Percentiles rank a stretch among this genome's conserved stretches.
phyloP scores from a whole-genome alignment of 2,888 invertebrate genomes.

The Tenthredo mesomela region DNA sequence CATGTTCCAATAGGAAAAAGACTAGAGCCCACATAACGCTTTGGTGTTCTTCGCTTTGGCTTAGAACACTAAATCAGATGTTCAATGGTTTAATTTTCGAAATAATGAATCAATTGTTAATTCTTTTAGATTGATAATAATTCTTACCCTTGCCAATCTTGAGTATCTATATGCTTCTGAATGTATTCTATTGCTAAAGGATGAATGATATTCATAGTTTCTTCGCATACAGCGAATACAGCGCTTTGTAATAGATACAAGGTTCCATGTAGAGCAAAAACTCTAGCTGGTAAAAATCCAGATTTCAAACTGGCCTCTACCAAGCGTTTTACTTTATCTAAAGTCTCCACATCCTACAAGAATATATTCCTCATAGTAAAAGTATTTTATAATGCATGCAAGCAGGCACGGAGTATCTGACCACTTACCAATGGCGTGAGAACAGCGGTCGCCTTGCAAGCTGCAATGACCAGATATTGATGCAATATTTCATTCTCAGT shows the following conservation, averaged over 20 bases:
- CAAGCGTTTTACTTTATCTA: conserved; percentile 82
- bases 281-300: conserved; percentile 82
- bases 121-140: conserved; percentile 55
- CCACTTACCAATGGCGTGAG: conserved; percentile 80
- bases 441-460: conserved; percentile 85
- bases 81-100: neutral
- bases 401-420: neutral
- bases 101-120: neutral
- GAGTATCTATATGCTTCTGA: conserved; percentile 78
- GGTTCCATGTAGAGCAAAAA: conserved; percentile 84
- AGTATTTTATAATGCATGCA: neutral
- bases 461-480: conserved; percentile 85
- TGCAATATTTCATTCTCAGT: conserved; percentile 88
- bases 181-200: conserved; percentile 80
- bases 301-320: conserved; percentile 82
- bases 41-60: conserved; percentile 82
- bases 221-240: conserved; percentile 78
- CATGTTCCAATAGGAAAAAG: conserved; percentile 88
- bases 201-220: conserved; percentile 79
- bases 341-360: conserved; percentile 80
- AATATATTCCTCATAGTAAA: neutral
- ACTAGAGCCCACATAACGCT: conserved; percentile 87
- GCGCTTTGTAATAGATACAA: conserved; percentile 84
- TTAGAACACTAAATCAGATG: conserved; percentile 63
- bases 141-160: conserved; percentile 73